Conservation (phyloP, 2,888 invertebrate species). For the Dusona sp. region DNA sequence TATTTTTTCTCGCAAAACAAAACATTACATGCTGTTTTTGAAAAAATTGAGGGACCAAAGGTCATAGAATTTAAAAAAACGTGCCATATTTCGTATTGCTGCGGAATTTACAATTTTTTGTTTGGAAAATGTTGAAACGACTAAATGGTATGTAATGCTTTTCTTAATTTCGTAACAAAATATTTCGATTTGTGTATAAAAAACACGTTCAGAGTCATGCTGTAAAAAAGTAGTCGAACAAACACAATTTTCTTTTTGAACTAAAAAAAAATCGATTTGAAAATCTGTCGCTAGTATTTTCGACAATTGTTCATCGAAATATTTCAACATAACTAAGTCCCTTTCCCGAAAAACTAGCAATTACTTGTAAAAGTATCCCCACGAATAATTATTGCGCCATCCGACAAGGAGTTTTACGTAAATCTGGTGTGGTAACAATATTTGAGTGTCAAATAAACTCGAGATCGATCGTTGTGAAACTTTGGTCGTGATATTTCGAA, state of each 20-base stretch:
- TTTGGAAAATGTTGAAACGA: not conserved
- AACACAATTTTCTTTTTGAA: too few relatives aligned
- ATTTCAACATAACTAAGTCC: not conserved
- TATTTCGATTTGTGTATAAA: not conserved
- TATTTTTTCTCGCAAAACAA: not conserved
- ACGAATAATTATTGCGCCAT: not conserved
- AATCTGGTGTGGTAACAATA: slow-evolving; percentile 48
- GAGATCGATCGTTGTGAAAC: slow-evolving; percentile 65
- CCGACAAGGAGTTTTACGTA: not conserved
- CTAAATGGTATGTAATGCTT: not conserved
- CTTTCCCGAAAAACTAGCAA: not conserved
- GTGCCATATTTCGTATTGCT: not conserved
- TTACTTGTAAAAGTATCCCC: slow-evolving; percentile 28
- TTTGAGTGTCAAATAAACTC: slow-evolving; percentile 48
- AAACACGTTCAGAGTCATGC: slow-evolving; percentile 3
- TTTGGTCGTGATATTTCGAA: slow-evolving; percentile 62
- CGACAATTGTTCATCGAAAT: not conserved
- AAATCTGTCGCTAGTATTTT: not conserved
- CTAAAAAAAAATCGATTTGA: not conserved
- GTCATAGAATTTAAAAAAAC: not conserved
- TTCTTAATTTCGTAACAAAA: not conserved
- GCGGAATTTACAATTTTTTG: not conserved
- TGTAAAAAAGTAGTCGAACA: not conserved
- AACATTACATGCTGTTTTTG: not conserved
- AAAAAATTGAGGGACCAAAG: not conserved